These are phyloP conservation scores for Cremastobaeus sp. DNA, from an alignment of 2,888 invertebrate genomes.

Conservation along the genomic window DNA sequence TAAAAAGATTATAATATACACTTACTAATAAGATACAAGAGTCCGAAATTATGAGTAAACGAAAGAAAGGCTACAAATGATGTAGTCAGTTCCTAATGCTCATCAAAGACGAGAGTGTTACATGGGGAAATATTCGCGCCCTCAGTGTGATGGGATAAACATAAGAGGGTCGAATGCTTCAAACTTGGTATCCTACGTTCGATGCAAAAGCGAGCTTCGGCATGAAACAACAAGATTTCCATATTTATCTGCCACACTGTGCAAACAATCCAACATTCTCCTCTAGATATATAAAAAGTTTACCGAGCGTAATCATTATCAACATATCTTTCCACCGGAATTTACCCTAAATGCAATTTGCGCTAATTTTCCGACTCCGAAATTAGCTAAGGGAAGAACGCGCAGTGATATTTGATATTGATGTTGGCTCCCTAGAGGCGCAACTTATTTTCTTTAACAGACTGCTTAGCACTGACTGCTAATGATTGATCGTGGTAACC, in stretches of 20 bases:
- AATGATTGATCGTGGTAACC: constrained; percentile 28
- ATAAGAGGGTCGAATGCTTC: constrained; percentile 63
- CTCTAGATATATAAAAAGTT: constrained; percentile 25
- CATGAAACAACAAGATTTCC: constrained; percentile 73
- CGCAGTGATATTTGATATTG: no score
- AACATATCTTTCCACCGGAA: not conserved
- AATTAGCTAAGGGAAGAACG: no score
- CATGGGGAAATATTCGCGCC: constrained; percentile 63
- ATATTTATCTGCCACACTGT: constrained; percentile 69
- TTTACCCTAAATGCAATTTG: no score
- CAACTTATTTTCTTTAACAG: constrained; percentile 3
- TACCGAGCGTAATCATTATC: not conserved
- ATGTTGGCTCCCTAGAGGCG: not conserved
- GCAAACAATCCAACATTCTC: constrained; percentile 44
- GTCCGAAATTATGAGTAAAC: constrained; percentile 49
- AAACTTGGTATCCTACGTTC: constrained; percentile 61
- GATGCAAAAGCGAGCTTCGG: constrained; percentile 64
- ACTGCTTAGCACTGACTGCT: constrained; percentile 21
- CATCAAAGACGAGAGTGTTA: constrained; percentile 63
- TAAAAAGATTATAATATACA: constrained; percentile 22
- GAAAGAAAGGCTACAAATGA: constrained; percentile 55
- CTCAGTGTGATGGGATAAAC: constrained; percentile 66
- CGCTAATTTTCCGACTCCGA: no score
- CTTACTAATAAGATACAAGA: constrained; percentile 39
- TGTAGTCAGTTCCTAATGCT: constrained; percentile 60